A percentile compares a stretch with the other conserved stretches of the same genome.
Conservation (phyloP, 2,113 vertebrate genomes). For the Nyctibius bracteatus region DNA sequence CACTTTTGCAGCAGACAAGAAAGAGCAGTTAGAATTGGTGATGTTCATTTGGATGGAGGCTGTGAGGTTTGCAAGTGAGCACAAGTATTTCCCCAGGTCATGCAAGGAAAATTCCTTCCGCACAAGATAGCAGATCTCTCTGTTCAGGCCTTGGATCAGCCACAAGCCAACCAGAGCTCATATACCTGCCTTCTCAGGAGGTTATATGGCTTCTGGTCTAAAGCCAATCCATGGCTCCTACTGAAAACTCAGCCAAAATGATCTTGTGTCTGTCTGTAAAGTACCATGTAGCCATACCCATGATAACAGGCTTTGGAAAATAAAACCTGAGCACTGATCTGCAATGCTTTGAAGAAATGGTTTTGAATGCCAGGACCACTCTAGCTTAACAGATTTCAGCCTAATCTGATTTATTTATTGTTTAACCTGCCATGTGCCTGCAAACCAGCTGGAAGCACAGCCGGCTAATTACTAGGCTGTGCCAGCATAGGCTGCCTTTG, state of each 20-base stretch:
- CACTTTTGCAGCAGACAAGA: background rate
- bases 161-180: background rate
- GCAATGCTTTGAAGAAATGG: conserved; percentile 45
- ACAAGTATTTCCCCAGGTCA: background rate
- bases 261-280: conserved; percentile 40
- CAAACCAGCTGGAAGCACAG: conserved; percentile 64
- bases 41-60: background rate
- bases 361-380: conserved; percentile 50
- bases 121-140: background rate
- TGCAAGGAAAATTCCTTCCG: conserved; percentile 7
- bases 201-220: background rate
- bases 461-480: conserved; percentile 36
- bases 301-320: conserved; percentile 53
- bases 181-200: background rate
- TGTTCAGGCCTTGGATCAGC: background rate
- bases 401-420: conserved; percentile 63
- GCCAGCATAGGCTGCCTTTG: conserved; percentile 52
- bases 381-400: conserved; percentile 55
- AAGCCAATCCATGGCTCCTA: background rate
- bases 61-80: conserved; percentile 6
- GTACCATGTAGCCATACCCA: conserved; percentile 26
- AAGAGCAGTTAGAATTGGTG: background rate
- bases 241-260: conserved; percentile 13
- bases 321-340: conserved; percentile 21
- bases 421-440: conserved; percentile 65